phyloP scores from a whole-genome alignment of 2,113 vertebrate genomes.

The Steatornis caripensis region DNA sequence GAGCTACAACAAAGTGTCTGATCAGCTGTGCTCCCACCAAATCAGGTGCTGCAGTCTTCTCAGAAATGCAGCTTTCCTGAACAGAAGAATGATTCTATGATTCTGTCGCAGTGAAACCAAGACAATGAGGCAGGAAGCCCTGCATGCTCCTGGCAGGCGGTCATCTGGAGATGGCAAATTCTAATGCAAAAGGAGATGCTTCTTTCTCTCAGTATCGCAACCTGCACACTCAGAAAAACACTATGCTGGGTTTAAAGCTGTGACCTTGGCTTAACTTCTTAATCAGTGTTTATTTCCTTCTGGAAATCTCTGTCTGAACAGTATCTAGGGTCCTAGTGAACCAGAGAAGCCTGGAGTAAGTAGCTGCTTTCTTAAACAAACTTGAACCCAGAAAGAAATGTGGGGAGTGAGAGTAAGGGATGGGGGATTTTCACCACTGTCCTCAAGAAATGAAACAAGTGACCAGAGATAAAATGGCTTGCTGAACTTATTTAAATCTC shows the following conservation, averaged over 20 bases:
- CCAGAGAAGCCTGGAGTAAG: not conserved
- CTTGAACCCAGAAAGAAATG: not conserved
- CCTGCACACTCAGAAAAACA: not conserved
- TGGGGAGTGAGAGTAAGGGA: not conserved
- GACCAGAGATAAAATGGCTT: not conserved
- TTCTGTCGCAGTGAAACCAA: too few relatives aligned
- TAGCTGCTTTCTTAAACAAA: not conserved
- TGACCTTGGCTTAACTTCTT: not conserved
- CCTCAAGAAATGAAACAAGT: not conserved
- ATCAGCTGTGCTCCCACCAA: too few relatives aligned
- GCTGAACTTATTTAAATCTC: not conserved
- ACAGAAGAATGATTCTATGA: too few relatives aligned
- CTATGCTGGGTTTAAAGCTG: not conserved
- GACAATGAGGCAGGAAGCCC: not conserved
- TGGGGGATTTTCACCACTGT: not conserved
- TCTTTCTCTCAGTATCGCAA: not conserved
- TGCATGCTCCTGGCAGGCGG: fast-evolving
- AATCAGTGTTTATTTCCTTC: not conserved
- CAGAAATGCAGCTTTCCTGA: too few relatives aligned
- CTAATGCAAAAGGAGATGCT: not conserved
- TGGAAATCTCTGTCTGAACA: not conserved
- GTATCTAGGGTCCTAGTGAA: not conserved
- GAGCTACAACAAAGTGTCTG: too few relatives aligned
- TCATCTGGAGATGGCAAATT: not conserved
- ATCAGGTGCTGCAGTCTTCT: too few relatives aligned